phyloP scores from a whole-genome alignment of 1,140 invertebrate species.

The Myzus persicae region DNA sequence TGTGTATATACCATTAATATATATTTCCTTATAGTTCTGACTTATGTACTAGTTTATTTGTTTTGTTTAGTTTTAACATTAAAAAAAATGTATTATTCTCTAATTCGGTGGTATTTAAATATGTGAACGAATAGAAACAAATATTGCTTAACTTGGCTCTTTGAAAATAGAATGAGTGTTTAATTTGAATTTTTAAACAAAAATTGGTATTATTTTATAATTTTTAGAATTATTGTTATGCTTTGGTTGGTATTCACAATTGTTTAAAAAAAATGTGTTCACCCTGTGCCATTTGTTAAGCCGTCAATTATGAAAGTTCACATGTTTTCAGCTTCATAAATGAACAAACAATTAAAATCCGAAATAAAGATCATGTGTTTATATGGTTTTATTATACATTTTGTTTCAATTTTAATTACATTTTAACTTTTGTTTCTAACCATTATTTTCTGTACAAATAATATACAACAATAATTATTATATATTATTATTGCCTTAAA shows the following conservation, averaged over 20 bases:
- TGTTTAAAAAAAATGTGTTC: background rate
- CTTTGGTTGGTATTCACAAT: background rate
- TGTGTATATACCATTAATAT: background rate
- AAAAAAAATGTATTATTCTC: constrained; percentile 7
- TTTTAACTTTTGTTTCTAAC: constrained; percentile 50
- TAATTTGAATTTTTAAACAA: background rate
- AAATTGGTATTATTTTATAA: constrained; percentile 1
- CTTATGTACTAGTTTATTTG: constrained; percentile 28
- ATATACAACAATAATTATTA: background rate
- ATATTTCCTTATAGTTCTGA: constrained; percentile 53
- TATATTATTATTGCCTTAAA: constrained; percentile 18
- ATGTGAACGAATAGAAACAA: constrained; percentile 43
- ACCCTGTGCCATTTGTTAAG: constrained; percentile 49
- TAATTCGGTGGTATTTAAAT: constrained; percentile 11
- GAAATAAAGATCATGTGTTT: constrained; percentile 19
- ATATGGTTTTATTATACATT: constrained; percentile 20
- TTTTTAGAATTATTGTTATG: constrained; percentile 10
- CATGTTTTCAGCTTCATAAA: constrained; percentile 26
- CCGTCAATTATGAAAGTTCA: constrained; percentile 46
- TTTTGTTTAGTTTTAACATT: constrained; percentile 36
- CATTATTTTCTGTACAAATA: constrained; percentile 39
- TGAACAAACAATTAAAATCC: background rate
- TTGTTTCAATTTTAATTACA: constrained; percentile 9
- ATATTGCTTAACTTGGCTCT: constrained; percentile 30
- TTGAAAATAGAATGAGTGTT: constrained; percentile 19